Evolutionary conservation across 2,888 invertebrate species (phyloP), one percentile per base, ranked within the genome.

Genomic region (Mycalesis mineus): DNA sequence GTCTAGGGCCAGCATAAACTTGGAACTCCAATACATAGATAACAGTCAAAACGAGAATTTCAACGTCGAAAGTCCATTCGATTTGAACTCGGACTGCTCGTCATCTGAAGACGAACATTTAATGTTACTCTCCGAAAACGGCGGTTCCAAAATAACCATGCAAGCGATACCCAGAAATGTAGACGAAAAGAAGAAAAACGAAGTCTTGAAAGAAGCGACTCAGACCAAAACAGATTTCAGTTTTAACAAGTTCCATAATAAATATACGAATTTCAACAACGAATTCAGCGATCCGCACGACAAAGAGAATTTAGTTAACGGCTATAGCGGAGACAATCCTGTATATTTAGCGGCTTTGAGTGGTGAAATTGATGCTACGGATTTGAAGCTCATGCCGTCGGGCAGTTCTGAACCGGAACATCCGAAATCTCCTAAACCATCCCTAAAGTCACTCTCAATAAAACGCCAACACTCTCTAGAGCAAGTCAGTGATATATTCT

Each of bases 401-500:
- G 54, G 55, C 2, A 57, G 64, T 13, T 22, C 61, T 80, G 82
- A 63, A 81, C 79, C 70, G 60, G 90, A 67, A 15, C 61, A 64
- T 0, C 69, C 75, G 0, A 77, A 72, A 49, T 75, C 78, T 0
- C 81, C 85, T 11, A 80, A 87, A 62, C 82, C 84, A 0, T 68
- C 71, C 0, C 60, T 87, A 14, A 88, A 82, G 50, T 77, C 73
- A 3, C 57, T 88, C 3, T 66, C 80, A 0, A 86, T 85, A 7
- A 89, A 84, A 68, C 83, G 94, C 0, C 95, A 95, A 71, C 92
- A 93, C 57, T 95, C 95, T 0, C 78, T 95, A 33, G 95, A 95
- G 68, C 93, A 94, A 50, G 95, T 95, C 52, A 93, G 92, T 55
- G 94, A 95, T 69, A 92, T 95, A 3, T 95, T 95, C 68, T 92